Evolutionary conservation across 2,113 vertebrate genomes (phyloP).

Genomic region (Petrocephalus zakoni): DNA sequence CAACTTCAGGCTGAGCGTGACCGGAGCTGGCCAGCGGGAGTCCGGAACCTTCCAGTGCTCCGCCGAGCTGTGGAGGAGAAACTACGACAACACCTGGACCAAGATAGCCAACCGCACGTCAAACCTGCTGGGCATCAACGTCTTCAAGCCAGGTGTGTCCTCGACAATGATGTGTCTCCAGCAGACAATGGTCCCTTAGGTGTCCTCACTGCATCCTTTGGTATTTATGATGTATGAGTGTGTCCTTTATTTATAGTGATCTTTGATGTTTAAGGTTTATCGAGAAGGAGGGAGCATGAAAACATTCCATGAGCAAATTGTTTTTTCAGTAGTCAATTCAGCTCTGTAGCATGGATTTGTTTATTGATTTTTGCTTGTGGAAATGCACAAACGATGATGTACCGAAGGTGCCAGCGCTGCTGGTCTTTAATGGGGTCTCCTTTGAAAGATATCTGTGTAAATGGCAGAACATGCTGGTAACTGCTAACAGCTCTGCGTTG

Average conservation of each 20-base stretch:
- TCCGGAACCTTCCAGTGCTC: conserved; percentile 92
- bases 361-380: neutral
- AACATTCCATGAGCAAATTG: neutral
- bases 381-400: neutral
- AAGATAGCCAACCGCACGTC: conserved; percentile 82
- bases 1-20: conserved; percentile 87
- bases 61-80: conserved; percentile 81
- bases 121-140: conserved; percentile 88
- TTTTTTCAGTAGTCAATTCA: neutral
- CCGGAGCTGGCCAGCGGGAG: conserved; percentile 79
- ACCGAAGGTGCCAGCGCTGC: neutral
- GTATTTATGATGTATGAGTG: neutral
- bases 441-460: neutral
- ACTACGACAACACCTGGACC: conserved; percentile 83
- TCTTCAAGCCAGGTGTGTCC: conserved; percentile 79
- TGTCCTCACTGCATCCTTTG: neutral
- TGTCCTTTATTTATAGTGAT: conserved; percentile 5
- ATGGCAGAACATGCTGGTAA: neutral
- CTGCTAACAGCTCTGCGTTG: neutral
- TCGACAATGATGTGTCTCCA: conserved; percentile 27
- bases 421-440: neutral
- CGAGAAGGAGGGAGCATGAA: neutral
- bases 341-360: neutral
- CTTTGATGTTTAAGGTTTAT: neutral
- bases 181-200: conserved; percentile 11